Evolutionary conservation across 2,113 vertebrate species (phyloP), one percentile per base, ranked within the genome.

Genomic region (Psittacula cyanocephala): DNA sequence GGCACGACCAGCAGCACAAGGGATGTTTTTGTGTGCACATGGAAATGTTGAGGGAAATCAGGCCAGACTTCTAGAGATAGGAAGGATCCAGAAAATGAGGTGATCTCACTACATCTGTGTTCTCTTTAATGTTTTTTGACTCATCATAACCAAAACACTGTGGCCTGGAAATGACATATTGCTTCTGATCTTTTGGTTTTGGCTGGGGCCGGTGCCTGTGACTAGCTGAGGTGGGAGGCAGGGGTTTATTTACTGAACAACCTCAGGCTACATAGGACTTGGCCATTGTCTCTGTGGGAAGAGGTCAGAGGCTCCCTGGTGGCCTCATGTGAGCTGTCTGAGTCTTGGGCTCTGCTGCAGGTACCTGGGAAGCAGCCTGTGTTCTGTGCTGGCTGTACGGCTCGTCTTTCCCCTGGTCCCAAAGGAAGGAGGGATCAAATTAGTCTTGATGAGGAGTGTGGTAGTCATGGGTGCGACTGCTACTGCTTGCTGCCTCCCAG

Each of bases 171-270:
- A 93, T 90, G 88, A 88, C 80, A 91, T 23, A 93, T 81, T 88
- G 82, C 82, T 92, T 84, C 65, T 90, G 20, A 8, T 90, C 39
- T 96, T 81, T 92, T 94, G 93, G 50, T 93, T 93, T 95, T 96
- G 91, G 88, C 90, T 37, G 18, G 23, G 28, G 52, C 77, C 37
- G 10, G 41, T 84, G 92, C 68, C 90, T 93, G 43, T 75, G 76
- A 67, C 37, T 81, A 74, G 80, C 84, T 89, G 81, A 71, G 70
- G 52, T 96, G 78, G 78, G 82, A 95, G 87, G 70, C 80, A 49
- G 86, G 85, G 20, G 72, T 46, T 93, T 96, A 82, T 95, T 88
- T 96, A 81, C 77, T 60, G 77, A 84, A 68, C 12, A 81, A 69
- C 86, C 52, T 67, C 3, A 1, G 43, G 63, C 50, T 83, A 18